Percentiles rank a stretch among this genome's conserved stretches.
These are phyloP conservation scores for Meiosimyza decipiens DNA, from an alignment of 2,888 invertebrate species.

Conservation along the genomic window DNA sequence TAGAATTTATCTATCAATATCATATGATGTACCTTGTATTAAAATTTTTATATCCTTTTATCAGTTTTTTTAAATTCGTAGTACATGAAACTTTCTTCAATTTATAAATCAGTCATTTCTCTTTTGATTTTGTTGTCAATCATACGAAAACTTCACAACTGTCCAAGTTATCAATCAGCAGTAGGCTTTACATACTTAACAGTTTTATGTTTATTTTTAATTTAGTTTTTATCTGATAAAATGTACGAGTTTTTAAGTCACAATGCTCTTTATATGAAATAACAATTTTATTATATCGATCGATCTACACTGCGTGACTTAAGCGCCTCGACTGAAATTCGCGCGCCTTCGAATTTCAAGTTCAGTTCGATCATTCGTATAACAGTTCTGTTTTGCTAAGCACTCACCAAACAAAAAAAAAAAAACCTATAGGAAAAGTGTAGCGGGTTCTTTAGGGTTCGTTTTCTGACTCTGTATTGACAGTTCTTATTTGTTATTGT, in stretches of 20 bases:
- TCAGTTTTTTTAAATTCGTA: too few species aligned
- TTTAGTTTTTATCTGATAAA: background rate
- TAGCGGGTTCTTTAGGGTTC: slow-evolving; percentile 25
- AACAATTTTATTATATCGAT: slow-evolving; percentile 30
- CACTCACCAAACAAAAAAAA: slow-evolving; percentile 17
- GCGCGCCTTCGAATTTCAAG: slow-evolving; percentile 3
- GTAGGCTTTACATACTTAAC: slow-evolving; percentile 8
- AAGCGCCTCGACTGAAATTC: slow-evolving; percentile 53
- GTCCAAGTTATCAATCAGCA: slow-evolving; percentile 34
- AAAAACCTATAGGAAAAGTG: too few species aligned
- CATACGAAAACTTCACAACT: background rate
- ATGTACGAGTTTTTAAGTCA: background rate
- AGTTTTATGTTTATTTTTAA: slow-evolving; percentile 13
- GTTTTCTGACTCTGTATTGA: slow-evolving; percentile 30
- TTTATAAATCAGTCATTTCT: too few species aligned
- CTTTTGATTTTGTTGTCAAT: background rate
- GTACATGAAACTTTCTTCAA: too few species aligned
- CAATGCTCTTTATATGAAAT: background rate
- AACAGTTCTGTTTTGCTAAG: slow-evolving; percentile 22
- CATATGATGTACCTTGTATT: too few species aligned
- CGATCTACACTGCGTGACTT: slow-evolving; percentile 53
- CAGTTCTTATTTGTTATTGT: slow-evolving; percentile 16
- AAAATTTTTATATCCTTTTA: too few species aligned
- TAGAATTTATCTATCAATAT: too few species aligned
- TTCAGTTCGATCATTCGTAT: too few species aligned